Base-by-base conservation (phyloP, 1,140 invertebrate species). In the Cydia amplana region DNA sequence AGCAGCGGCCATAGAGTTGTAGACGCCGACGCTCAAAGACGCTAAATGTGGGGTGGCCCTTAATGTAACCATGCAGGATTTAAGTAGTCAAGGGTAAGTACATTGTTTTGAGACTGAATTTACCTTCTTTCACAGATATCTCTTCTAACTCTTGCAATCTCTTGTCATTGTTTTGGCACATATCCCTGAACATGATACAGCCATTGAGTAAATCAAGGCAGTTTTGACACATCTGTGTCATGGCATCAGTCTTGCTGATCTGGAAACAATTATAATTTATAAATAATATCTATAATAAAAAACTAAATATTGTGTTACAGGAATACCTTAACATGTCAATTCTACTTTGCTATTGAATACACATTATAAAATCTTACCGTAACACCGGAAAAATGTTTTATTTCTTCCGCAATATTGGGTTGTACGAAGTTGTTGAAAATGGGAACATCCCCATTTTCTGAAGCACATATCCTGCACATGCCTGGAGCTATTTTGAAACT, bases 131-230 rank as follows among this genome's bases (percentile, higher is more conserved):
- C 20, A 86, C 85, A 73, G 81, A 78, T 14, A 83, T 0, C 20
- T 60, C 12, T 79, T 86, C 83, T 74, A 84, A 74, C 6, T 60
- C 55, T 23, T 60, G 55, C 6, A 88, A 32, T 36, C 76, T 76
- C 60, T 84, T 82, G 40, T 91, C 85, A 72, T 36, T 91, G 36
- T 74, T 83, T 74, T 87, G 85, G 74, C 90, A 92, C 80, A 91
- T 81, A 65, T 92, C 85, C 73, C 87, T 80, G 67, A 92, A 92
- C 73, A 80, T 83, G 70, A 91, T 89, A 74, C 89, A 92, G 43
- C 88, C 87, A 83, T 90, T 88, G 28, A 92, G 77, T 1, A 92
- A 75, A 74, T 90, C 82, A 16, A 89, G 74, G 73, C 90, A 92
- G 32, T 75, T 86, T 75, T 90, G 80, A 78, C 90, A 92, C 78